Conservation (phyloP, 2,888 invertebrate species). For the Caenorhabditis virilis region DNA sequence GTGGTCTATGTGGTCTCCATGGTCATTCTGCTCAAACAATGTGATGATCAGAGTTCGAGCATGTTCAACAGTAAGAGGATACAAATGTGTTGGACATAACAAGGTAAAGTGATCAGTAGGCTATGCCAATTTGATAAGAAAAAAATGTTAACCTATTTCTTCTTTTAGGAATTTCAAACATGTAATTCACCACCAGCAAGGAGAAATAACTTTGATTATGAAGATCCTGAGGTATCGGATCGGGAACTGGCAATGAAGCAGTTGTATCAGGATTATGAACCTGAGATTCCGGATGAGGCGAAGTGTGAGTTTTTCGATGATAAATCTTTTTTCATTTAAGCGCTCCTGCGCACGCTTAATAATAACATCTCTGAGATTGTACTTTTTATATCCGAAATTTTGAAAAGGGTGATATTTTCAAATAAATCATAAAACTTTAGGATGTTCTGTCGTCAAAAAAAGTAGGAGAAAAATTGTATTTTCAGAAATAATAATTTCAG, state of each 20-base stretch:
- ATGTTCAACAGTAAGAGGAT: constrained; percentile 67
- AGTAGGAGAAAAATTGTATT: no score
- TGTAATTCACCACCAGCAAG: constrained; percentile 35
- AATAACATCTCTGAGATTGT: no score
- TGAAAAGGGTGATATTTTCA: not conserved
- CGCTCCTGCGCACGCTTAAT: no score
- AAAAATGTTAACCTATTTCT: not conserved
- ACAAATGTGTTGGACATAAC: constrained; percentile 66
- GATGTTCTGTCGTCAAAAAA: not conserved
- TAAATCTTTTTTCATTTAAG: no score
- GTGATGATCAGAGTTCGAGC: constrained; percentile 66
- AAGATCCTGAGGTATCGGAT: constrained; percentile 43
- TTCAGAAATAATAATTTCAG: no score
- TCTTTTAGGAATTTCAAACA: constrained; percentile 53
- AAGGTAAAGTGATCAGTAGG: constrained; percentile 38
- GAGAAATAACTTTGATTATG: constrained; percentile 34
- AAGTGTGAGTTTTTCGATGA: no score
- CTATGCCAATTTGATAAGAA: no score
- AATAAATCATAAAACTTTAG: not conserved
- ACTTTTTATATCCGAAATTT: no score
- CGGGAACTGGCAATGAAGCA: constrained; percentile 62
- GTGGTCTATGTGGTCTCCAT: constrained; percentile 68
- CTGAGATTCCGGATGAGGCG: constrained; percentile 34
- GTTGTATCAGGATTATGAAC: constrained; percentile 62
- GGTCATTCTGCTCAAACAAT: constrained; percentile 64